These are phyloP conservation scores for Bubo scandiacus DNA, from an alignment of 2,113 vertebrate genomes.

Conservation along the genomic window DNA sequence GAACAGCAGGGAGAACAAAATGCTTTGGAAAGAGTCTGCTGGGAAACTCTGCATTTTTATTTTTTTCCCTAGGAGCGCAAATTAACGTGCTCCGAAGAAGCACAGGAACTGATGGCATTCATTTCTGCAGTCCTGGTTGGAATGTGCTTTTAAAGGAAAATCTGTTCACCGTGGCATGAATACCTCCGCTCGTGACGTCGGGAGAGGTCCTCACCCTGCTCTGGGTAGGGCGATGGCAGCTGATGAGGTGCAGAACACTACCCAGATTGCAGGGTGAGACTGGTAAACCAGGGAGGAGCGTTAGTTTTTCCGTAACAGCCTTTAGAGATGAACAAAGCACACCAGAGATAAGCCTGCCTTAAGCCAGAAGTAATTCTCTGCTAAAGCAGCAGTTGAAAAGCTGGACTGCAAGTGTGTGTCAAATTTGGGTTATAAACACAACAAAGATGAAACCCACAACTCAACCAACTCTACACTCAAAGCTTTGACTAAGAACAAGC, in stretches of 20 bases:
- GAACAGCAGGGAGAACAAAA: background rate
- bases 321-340: background rate
- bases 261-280: background rate
- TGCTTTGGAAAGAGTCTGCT: background rate
- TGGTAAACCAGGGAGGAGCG: background rate
- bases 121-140: background rate
- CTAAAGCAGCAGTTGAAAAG: background rate
- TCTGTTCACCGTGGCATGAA: background rate
- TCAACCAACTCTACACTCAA: background rate
- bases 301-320: background rate
- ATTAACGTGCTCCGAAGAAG: background rate
- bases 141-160: background rate
- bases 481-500: background rate
- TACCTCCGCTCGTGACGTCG: rapidly evolving
- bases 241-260: background rate
- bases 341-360: background rate
- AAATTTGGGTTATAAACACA: background rate
- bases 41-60: background rate
- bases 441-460: background rate
- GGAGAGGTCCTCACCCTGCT: background rate
- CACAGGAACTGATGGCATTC: background rate
- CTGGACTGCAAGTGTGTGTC: background rate
- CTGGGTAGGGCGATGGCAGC: background rate
- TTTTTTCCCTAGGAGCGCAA: background rate
- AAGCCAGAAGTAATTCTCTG: background rate